Evolutionary conservation across 2,113 vertebrate genomes (phyloP).

Genomic region (Melanotaenia duboulayi): DNA sequence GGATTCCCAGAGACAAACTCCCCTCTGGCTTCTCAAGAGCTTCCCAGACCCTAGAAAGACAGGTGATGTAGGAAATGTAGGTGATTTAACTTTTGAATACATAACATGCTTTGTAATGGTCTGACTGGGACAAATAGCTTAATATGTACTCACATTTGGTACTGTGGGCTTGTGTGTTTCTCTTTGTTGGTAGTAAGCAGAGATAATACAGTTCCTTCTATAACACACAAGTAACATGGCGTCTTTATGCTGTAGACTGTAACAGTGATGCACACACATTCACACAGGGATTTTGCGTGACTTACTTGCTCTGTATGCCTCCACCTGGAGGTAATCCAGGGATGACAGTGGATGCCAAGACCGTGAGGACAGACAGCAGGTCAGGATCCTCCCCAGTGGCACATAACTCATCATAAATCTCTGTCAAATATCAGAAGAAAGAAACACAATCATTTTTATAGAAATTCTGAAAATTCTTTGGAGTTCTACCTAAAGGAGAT

Average conservation of each 20-base stretch:
- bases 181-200: conserved; percentile 82
- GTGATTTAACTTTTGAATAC: neutral
- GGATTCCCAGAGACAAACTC: conserved; percentile 9
- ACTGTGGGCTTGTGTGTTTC: conserved; percentile 69
- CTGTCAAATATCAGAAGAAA: conserved; percentile 64
- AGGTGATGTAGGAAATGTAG: conserved; percentile 7
- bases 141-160: conserved; percentile 72
- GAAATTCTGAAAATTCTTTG: neutral
- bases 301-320: conserved; percentile 88
- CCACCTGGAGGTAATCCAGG: conserved; percentile 86
- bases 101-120: neutral
- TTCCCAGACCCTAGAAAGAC: conserved; percentile 59
- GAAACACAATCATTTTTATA: neutral
- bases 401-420: conserved; percentile 81
- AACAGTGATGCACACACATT: neutral
- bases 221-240: conserved; percentile 37
- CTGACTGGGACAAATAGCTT: neutral
- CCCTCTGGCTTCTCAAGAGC: conserved; percentile 46
- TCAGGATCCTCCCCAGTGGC: conserved; percentile 77
- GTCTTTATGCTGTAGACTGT: neutral
- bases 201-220: conserved; percentile 85
- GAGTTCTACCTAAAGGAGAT: neutral
- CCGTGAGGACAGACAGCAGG: conserved; percentile 82
- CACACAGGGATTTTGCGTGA: neutral
- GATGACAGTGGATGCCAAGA: conserved; percentile 81